Evolutionary conservation across 1,140 invertebrate genomes (phyloP).

Genomic region (Euschistus heros): DNA sequence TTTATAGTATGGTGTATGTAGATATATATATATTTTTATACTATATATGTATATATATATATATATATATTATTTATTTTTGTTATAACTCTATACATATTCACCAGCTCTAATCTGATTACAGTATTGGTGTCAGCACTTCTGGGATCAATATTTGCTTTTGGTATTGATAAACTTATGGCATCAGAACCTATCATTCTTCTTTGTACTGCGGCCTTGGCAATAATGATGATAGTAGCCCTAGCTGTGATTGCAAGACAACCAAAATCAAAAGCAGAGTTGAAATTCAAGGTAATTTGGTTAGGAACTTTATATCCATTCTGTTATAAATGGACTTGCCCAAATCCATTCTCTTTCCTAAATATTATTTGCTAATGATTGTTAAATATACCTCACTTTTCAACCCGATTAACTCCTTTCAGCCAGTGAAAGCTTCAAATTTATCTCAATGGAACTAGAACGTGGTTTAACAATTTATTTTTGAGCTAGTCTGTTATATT

Average conservation of each 20-base stretch:
- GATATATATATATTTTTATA: no score
- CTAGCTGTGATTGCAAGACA: conserved; percentile 35
- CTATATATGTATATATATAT: background rate
- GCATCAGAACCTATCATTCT: conserved; percentile 18
- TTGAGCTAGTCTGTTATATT: background rate
- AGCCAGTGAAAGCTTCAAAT: background rate
- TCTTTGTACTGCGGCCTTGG: conserved; percentile 25
- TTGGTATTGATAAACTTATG: conserved; percentile 25
- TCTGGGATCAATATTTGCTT: conserved; percentile 18
- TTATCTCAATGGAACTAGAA: background rate
- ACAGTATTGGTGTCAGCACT: conserved; percentile 15
- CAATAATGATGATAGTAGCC: conserved; percentile 31
- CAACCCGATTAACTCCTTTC: background rate
- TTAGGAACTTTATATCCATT: background rate
- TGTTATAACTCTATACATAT: background rate
- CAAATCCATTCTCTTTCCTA: background rate
- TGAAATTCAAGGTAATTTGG: conserved; percentile 39
- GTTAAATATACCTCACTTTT: background rate
- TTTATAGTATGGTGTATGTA: no score
- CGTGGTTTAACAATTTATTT: background rate
- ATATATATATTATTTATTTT: background rate
- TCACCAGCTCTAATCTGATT: conserved; percentile 9
- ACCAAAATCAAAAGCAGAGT: conserved; percentile 35
- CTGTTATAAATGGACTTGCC: no score
- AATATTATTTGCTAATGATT: background rate